Evolutionary conservation across 2,888 invertebrate species (phyloP), one percentile per base, ranked within the genome.

Genomic region (Aleiodes leptofemur): DNA sequence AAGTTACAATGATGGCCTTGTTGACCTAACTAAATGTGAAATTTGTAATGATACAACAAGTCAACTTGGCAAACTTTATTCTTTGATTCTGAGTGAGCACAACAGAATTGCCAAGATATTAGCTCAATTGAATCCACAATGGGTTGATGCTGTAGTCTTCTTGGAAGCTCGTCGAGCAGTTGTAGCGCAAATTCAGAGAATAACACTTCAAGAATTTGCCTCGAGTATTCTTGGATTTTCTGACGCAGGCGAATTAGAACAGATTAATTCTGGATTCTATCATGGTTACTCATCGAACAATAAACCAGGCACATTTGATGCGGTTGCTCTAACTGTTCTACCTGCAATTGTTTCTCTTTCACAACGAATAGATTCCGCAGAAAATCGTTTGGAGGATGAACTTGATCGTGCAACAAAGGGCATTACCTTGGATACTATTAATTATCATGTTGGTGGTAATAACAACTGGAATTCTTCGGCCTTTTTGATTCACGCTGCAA

Each of bases 191-290:
- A 93, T 96, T 55, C 96, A 96, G 80, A 96, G 96, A 83, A 94
- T 96, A 73, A 96, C 96, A 0, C 94, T 94, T 87, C 95, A 94
- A 83, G 96, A 96, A 87, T 96, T 95, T 89, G 90, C 96, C 74
- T 96, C 96, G 0, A 93, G 94, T 72, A 91, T 96, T 11, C 88
- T 96, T 61, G 96, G 95, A 76, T 92, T 95, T 91, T 91, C 93
- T 82, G 91, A 93, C 79, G 90, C 93, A 87, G 91, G 92, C 0
- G 92, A 93, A 80, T 91, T 95, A 64, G 91, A 92, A 78, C 90
- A 93, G 53, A 91, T 92, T 23, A 91, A 92, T 0, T 93, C 93
- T 51, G 96, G 96, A 23, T 94, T 95, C 86, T 95, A 94, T 90
- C 91, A 92, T 0, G 94, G 94, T 69, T 97, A 97, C 87, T 96